Percentiles rank a stretch among this genome's conserved stretches.
Evolutionary conservation across 2,888 invertebrate genomes (phyloP).

Genomic region (Synergus itoensis): DNA sequence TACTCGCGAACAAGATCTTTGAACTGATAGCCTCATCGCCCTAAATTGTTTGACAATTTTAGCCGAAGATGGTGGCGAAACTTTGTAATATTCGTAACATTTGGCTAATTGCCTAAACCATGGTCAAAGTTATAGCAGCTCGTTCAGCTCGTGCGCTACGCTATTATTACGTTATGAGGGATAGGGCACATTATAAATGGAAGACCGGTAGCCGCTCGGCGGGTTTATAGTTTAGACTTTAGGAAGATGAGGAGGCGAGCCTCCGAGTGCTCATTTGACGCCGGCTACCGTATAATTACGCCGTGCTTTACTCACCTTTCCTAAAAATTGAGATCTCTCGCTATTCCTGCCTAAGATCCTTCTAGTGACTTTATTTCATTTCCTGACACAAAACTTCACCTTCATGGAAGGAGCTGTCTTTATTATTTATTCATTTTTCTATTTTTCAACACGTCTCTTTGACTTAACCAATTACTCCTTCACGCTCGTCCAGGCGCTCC

Average conservation of each 20-base stretch:
- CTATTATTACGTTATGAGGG: constrained; percentile 73
- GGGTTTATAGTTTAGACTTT: constrained; percentile 75
- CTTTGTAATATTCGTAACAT: constrained; percentile 46
- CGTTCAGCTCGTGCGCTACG: constrained; percentile 62
- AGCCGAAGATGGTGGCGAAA: constrained; percentile 2
- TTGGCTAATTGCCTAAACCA: constrained; percentile 67
- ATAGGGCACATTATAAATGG: constrained; percentile 72
- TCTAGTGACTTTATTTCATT: constrained; percentile 18
- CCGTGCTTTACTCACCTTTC: constrained; percentile 61
- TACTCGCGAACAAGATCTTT: no score
- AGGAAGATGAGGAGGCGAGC: constrained; percentile 60
- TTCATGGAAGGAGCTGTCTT: not conserved
- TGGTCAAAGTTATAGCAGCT: constrained; percentile 70
- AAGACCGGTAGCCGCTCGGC: constrained; percentile 75
- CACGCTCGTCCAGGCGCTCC: constrained; percentile 44
- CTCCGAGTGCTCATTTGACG: constrained; percentile 52
- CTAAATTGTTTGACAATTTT: constrained; percentile 20
- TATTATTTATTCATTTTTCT: not conserved
- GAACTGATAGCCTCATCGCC: not conserved
- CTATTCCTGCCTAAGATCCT: constrained; percentile 41
- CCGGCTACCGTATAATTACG: constrained; percentile 77
- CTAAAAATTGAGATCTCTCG: constrained; percentile 54
- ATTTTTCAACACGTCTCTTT: constrained; percentile 1
- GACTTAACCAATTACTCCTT: constrained; percentile 38
- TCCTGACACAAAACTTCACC: not conserved